Conservation (phyloP, 2,797 vertebrate species). For the Pseudocheirus occidentalis region DNA sequence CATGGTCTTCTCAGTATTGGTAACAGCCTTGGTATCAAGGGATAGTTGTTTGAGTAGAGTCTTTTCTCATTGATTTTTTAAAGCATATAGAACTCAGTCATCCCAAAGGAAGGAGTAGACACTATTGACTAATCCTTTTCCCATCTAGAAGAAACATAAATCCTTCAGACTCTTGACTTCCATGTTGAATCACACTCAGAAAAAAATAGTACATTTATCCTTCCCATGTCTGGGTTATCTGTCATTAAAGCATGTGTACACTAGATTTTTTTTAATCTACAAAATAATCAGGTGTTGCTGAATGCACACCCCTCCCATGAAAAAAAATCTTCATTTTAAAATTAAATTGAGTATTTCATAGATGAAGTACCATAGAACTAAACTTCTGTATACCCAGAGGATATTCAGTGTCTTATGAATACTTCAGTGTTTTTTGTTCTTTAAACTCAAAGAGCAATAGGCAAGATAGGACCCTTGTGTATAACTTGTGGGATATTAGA, state of each 20-base stretch:
- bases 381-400: constrained; percentile 33
- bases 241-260: neutral
- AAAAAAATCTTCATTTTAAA: constrained; percentile 34
- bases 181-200: constrained; percentile 19
- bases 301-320: neutral
- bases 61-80: constrained; percentile 66
- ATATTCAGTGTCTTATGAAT: neutral
- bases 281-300: neutral
- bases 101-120: constrained; percentile 65
- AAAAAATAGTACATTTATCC: constrained; percentile 44
- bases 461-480: neutral
- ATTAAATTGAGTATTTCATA: neutral
- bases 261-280: neutral
- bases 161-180: constrained; percentile 51
- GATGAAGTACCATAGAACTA: constrained; percentile 41
- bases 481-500: neutral
- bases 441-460: neutral
- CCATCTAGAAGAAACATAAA: constrained; percentile 33
- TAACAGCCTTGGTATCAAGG: constrained; percentile 34
- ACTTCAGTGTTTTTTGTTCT: neutral
- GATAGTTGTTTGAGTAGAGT: constrained; percentile 49
- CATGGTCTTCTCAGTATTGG: neutral
- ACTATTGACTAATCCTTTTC: constrained; percentile 36
- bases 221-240: constrained; percentile 17
- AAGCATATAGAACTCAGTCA: constrained; percentile 68